Evolutionary conservation across 1,140 invertebrate genomes (phyloP).

Genomic region (Drosophila asahinai): DNA sequence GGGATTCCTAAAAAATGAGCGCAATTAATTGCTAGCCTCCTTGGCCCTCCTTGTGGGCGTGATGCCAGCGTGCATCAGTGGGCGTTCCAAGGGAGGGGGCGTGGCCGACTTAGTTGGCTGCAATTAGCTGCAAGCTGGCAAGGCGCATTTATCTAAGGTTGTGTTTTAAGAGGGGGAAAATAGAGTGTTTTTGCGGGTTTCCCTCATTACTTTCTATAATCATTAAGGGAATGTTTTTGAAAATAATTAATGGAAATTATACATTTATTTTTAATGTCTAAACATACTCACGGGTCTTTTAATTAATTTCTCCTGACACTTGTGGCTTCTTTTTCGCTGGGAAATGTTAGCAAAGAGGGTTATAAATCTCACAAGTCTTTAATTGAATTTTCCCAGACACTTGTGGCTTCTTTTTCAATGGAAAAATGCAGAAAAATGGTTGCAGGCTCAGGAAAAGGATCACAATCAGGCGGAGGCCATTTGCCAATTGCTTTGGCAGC

Average conservation of each 20-base stretch:
- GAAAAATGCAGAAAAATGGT: background rate
- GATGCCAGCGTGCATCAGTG: background rate
- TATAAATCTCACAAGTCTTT: too few species aligned
- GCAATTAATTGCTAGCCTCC: conserved; percentile 63
- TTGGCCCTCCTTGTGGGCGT: conserved; percentile 3
- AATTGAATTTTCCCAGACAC: background rate
- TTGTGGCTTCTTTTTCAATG: too few species aligned
- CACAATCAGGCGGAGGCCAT: conserved; percentile 40
- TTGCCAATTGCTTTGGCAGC: conserved; percentile 77
- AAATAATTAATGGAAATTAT: background rate
- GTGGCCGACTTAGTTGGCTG: conserved; percentile 24
- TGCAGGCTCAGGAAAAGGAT: background rate
- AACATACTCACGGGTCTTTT: too few species aligned
- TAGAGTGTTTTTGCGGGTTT: background rate
- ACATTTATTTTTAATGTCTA: too few species aligned
- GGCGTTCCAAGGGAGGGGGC: background rate
- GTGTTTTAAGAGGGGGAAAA: background rate
- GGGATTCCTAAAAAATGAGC: conserved; percentile 67
- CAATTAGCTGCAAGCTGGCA: conserved; percentile 27
- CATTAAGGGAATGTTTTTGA: background rate
- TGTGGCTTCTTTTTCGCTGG: too few species aligned
- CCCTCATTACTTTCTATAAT: background rate
- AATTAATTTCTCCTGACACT: too few species aligned
- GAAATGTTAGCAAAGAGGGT: too few species aligned
- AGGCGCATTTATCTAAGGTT: conserved; percentile 7